phyloP scores from a whole-genome alignment of 2,888 invertebrate genomes.

The Temnothorax rugatulus region DNA sequence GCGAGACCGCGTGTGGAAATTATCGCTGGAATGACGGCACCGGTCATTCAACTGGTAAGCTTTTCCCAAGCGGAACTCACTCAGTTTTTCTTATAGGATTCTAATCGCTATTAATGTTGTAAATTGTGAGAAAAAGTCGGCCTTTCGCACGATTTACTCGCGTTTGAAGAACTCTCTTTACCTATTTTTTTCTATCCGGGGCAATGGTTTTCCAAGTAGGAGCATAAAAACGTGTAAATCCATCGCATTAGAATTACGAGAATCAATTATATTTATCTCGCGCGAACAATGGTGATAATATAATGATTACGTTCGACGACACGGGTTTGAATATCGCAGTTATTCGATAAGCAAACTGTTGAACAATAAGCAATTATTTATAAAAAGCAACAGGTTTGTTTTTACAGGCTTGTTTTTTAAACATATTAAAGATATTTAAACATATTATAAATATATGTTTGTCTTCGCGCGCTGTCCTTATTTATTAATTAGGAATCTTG shows the following conservation, averaged over 20 bases:
- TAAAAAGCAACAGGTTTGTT: background rate
- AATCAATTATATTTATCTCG: background rate
- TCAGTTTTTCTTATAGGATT: slow-evolving; percentile 1
- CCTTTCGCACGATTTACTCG: slow-evolving; percentile 1
- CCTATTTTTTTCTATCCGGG: background rate
- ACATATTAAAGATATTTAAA: background rate
- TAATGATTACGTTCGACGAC: background rate
- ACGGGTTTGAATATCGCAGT: background rate
- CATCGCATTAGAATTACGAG: background rate
- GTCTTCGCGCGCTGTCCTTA: background rate
- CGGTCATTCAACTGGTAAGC: slow-evolving; percentile 38
- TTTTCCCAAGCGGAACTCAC: slow-evolving; percentile 11
- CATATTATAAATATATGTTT: background rate
- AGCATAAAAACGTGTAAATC: background rate
- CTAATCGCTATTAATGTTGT: slow-evolving; percentile 31
- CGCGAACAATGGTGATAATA: background rate
- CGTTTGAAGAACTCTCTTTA: background rate
- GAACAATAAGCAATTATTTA: background rate
- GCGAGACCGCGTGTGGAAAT: slow-evolving; percentile 19
- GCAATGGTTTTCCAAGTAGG: slow-evolving; percentile 20
- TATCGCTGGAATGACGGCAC: slow-evolving; percentile 1
- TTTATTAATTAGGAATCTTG: background rate
- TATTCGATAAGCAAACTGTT: background rate
- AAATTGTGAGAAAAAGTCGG: slow-evolving; percentile 41
- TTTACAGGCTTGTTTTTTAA: background rate